Conservation (phyloP, 2,888 invertebrate species). For the Desoria tigrina region DNA sequence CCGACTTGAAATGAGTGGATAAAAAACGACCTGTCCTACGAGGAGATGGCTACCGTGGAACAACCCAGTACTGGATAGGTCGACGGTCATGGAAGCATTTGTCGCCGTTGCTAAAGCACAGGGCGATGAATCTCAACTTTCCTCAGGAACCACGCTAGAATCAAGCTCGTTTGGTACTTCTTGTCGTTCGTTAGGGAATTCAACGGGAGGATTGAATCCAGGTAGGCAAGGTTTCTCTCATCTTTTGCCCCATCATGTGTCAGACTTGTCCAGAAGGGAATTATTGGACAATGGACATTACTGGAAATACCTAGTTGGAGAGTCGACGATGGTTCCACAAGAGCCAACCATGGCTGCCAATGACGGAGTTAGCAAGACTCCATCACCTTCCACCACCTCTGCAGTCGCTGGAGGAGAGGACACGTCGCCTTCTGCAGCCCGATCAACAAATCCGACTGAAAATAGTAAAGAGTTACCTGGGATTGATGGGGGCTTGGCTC, state of each 20-base stretch:
- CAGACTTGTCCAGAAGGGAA: constrained; percentile 31
- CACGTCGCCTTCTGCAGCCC: constrained; percentile 28
- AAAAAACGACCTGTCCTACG: neutral
- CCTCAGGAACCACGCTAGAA: constrained; percentile 45
- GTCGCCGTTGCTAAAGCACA: constrained; percentile 53
- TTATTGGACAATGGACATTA: constrained; percentile 51
- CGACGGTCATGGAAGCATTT: constrained; percentile 53
- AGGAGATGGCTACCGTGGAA: constrained; percentile 18
- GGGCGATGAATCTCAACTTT: constrained; percentile 53
- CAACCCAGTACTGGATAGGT: constrained; percentile 18
- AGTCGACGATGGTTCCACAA: constrained; percentile 51
- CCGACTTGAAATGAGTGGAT: neutral
- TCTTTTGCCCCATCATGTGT: constrained; percentile 41
- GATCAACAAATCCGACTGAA: constrained; percentile 9
- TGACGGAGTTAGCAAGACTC: constrained; percentile 53
- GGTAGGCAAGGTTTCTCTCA: constrained; percentile 41
- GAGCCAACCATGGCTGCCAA: constrained; percentile 52
- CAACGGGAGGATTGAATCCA: constrained; percentile 31
- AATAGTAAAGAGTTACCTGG: constrained; percentile 22
- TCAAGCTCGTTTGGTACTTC: constrained; percentile 40
- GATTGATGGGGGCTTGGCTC: neutral
- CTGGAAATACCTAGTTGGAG: constrained; percentile 53
- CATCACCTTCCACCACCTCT: constrained; percentile 48
- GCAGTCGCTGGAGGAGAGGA: constrained; percentile 41
- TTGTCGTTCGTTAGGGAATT: constrained; percentile 43